phyloP scores from a whole-genome alignment of 2,113 vertebrate species.

The Chionis minor region DNA sequence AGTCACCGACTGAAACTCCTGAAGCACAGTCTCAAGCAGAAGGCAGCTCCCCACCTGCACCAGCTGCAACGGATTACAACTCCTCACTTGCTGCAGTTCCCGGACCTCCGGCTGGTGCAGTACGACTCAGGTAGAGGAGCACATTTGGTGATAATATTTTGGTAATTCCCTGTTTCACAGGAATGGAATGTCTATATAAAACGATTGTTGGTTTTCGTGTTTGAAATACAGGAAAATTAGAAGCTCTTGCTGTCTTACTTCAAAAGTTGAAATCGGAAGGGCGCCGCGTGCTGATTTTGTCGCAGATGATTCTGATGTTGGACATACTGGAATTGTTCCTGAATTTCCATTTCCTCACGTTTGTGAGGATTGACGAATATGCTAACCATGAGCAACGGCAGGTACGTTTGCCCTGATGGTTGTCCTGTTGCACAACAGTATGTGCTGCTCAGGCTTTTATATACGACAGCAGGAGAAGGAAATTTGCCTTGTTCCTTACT shows the following conservation, averaged over 20 bases:
- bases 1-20: constrained; percentile 79
- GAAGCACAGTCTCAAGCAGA: constrained; percentile 74
- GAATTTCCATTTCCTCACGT: constrained; percentile 87
- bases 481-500: not conserved
- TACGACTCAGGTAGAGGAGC: constrained; percentile 89
- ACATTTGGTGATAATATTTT: not conserved
- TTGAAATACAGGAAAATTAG: constrained; percentile 86
- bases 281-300: constrained; percentile 91
- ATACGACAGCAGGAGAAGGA: not conserved
- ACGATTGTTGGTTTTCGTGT: not conserved
- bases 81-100: constrained; percentile 75
- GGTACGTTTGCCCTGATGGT: constrained; percentile 66
- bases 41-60: constrained; percentile 69
- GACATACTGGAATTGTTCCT: constrained; percentile 91
- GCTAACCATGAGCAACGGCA: constrained; percentile 85
- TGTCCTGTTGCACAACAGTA: not conserved
- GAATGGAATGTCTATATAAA: not conserved
- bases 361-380: constrained; percentile 92
- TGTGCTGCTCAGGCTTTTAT: not conserved
- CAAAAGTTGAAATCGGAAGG: constrained; percentile 89
- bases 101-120: constrained; percentile 89
- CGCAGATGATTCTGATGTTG: constrained; percentile 92
- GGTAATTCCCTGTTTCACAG: not conserved
- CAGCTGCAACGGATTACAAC: constrained; percentile 77
- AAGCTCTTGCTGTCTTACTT: constrained; percentile 90